Evolutionary conservation across 2,797 vertebrate genomes (phyloP).

Genomic region (Neopelma chrysocephalum): DNA sequence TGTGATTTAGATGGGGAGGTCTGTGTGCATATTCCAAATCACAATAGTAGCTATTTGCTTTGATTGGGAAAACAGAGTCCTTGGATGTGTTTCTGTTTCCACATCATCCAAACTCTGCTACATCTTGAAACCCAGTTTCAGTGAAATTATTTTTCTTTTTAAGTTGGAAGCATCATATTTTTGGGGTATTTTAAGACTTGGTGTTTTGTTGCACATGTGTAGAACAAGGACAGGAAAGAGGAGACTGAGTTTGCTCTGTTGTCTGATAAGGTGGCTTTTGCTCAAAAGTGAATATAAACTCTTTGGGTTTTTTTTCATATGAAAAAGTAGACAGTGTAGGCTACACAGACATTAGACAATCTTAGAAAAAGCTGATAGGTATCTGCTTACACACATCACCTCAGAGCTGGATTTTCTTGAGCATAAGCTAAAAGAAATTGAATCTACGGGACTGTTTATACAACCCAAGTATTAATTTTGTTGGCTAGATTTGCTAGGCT

Average conservation of each 20-base stretch:
- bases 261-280: not conserved
- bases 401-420: not conserved
- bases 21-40: not conserved
- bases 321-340: not conserved
- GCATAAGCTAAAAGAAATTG: not conserved
- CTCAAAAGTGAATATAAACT: not conserved
- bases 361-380: not conserved
- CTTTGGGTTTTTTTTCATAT: not conserved
- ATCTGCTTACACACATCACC: not conserved
- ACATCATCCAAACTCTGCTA: not conserved
- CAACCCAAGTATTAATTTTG: not conserved
- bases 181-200: not conserved
- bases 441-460: not conserved
- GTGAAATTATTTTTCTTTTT: not conserved
- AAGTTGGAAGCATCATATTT: not conserved
- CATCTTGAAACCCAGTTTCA: not conserved
- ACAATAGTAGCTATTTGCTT: not conserved
- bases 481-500: slow-evolving; percentile 6
- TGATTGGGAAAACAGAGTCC: not conserved
- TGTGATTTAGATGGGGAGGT: not conserved
- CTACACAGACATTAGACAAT: not conserved
- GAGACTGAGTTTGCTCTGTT: not conserved
- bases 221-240: not conserved
- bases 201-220: not conserved
- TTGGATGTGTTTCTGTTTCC: not conserved